A percentile compares a stretch with the other conserved stretches of the same genome.
phyloP scores from a whole-genome alignment of 2,888 invertebrate genomes.

The Craniophora ligustri region DNA sequence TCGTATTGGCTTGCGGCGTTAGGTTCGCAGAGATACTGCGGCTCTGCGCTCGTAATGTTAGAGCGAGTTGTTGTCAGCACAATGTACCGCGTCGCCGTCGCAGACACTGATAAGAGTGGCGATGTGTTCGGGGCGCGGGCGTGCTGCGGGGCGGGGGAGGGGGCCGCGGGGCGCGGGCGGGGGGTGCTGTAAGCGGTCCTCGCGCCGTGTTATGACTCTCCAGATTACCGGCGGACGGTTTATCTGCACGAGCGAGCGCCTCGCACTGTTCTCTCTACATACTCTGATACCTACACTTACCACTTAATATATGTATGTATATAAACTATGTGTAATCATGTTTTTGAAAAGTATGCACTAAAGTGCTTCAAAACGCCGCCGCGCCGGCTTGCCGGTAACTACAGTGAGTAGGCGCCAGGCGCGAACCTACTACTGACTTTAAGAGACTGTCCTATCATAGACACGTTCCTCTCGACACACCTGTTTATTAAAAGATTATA shows the following conservation, averaged over 20 bases:
- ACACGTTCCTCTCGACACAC: no score
- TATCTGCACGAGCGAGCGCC: slow-evolving; percentile 21
- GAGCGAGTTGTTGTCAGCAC: slow-evolving; percentile 23
- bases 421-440: no score
- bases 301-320: no score
- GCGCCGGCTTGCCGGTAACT: no score
- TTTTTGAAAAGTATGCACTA: no score
- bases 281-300: not conserved
- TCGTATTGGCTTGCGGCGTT: not conserved
- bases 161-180: slow-evolving; percentile 11
- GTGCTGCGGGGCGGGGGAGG: slow-evolving; percentile 2
- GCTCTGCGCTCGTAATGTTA: slow-evolving; percentile 21
- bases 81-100: slow-evolving; percentile 11
- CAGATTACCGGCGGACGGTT: slow-evolving; percentile 36
- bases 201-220: slow-evolving; percentile 33
- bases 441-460: no score
- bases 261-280: not conserved
- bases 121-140: slow-evolving; percentile 9
- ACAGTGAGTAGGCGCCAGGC: no score
- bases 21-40: slow-evolving; percentile 1
- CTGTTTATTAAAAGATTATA: no score
- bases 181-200: slow-evolving; percentile 23
- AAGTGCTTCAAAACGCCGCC: no score
- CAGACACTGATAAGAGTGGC: slow-evolving; percentile 29
- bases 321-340: no score